Conservation (phyloP, 2,797 vertebrate species). For the Pseudomugil tenellus region DNA sequence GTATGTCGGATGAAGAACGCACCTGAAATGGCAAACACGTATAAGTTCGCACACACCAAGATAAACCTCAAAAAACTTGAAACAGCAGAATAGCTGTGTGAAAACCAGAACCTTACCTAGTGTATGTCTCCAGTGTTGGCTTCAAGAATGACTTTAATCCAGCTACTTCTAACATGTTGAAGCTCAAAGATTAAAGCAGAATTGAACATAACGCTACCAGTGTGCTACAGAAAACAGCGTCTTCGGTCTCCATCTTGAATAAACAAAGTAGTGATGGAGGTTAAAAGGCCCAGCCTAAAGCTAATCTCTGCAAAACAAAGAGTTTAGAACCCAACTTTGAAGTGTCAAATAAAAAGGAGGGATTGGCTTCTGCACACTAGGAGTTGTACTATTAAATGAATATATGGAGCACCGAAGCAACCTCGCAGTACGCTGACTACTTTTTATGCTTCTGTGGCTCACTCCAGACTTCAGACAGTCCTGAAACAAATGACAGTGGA, state of each 20-base stretch:
- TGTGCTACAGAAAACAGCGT: conserved; percentile 26
- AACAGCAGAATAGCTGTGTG: conserved; percentile 28
- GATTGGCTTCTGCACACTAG: conserved; percentile 23
- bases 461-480: conserved; percentile 73
- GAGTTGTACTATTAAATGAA: conserved; percentile 53
- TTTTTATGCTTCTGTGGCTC: conserved; percentile 67
- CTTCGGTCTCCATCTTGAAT: conserved; percentile 29
- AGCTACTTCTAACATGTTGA: conserved; percentile 54
- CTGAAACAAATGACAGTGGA: conserved; percentile 83
- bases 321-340: conserved; percentile 42
- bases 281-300: conserved; percentile 32
- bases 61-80: conserved; percentile 61
- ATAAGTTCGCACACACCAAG: conserved; percentile 9
- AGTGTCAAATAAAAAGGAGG: conserved; percentile 25
- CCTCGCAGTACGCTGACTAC: conserved; percentile 50
- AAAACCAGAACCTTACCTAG: conserved; percentile 39
- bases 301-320: conserved; percentile 16
- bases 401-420: conserved; percentile 29
- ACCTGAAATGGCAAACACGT: conserved; percentile 45
- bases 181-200: conserved; percentile 44
- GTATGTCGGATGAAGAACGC: conserved; percentile 57
- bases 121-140: conserved; percentile 42
- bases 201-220: conserved; percentile 35
- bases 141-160: conserved; percentile 66
- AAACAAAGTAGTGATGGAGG: conserved; percentile 21